Conservation (phyloP, 2,888 invertebrate species). For the Unio pictorum region DNA sequence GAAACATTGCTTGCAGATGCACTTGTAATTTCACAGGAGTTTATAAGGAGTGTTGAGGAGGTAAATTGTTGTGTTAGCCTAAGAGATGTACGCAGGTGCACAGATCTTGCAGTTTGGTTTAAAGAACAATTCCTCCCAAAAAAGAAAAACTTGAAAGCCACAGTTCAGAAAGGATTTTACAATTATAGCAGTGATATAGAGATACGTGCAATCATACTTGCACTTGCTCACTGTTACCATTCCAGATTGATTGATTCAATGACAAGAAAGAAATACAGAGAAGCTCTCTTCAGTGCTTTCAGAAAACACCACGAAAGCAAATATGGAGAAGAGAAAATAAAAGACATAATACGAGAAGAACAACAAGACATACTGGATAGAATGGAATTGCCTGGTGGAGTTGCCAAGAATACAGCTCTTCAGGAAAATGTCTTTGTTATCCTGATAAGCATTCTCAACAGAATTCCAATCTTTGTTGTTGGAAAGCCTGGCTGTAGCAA, state of each 20-base stretch:
- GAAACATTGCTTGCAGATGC: constrained; percentile 2
- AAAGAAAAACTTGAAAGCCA: no score
- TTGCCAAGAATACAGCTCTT: constrained; percentile 8
- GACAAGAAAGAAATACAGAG: constrained; percentile 3
- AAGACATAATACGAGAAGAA: constrained; percentile 9
- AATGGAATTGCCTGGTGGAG: no score
- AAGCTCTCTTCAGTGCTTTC: neutral
- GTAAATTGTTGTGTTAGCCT: constrained; percentile 15
- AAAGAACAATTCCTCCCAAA: neutral
- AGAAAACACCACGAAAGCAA: neutral
- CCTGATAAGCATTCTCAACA: constrained; percentile 17
- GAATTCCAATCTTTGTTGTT: constrained; percentile 23
- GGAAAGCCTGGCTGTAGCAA: constrained; percentile 31
- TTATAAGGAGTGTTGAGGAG: constrained; percentile 8
- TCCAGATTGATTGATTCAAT: constrained; percentile 3
- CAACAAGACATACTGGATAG: constrained; percentile 1
- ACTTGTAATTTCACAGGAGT: constrained; percentile 11
- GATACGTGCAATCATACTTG: constrained; percentile 4
- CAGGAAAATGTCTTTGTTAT: constrained; percentile 28
- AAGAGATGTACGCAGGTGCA: constrained; percentile 14
- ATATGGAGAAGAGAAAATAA: neutral
- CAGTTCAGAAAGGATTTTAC: no score
- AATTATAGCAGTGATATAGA: no score
- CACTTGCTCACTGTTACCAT: constrained; percentile 17
- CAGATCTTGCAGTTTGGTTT: no score